Percentiles rank a stretch among this genome's conserved stretches.
Conservation (phyloP, 2,888 invertebrate genomes). For the Eurytoma adleriae region DNA sequence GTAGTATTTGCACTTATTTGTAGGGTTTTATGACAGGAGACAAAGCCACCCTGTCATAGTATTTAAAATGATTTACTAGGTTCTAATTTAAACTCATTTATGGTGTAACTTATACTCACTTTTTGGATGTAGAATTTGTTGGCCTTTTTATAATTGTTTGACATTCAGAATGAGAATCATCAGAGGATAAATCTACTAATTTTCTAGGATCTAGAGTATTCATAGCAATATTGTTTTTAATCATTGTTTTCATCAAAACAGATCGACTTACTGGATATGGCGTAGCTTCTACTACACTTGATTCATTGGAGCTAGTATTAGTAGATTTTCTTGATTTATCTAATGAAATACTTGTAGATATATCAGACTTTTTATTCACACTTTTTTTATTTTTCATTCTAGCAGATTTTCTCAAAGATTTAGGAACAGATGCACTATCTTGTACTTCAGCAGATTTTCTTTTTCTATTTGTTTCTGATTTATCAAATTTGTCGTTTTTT, state of each 20-base stretch:
- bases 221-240: conserved; percentile 52
- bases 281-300: conserved; percentile 64
- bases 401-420: neutral
- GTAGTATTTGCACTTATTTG: no score
- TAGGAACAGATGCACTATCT: neutral
- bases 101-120: conserved; percentile 29
- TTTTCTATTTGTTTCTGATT: neutral
- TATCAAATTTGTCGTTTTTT: neutral
- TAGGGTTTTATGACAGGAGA: no score
- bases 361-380: neutral
- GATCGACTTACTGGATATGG: conserved; percentile 66
- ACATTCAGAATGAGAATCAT: conserved; percentile 29
- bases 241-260: conserved; percentile 61
- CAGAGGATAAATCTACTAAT: conserved; percentile 35
- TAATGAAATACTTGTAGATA: neutral
- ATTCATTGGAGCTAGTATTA: conserved; percentile 30
- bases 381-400: neutral
- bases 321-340: neutral
- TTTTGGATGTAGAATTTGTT: conserved; percentile 20
- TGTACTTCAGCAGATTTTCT: neutral
- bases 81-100: no score
- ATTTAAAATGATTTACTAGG: neutral
- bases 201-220: conserved; percentile 44
- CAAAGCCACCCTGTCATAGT: neutral
- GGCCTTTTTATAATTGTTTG: conserved; percentile 28